Percentiles rank a stretch among this genome's conserved stretches.
Conservation (phyloP, 2,888 invertebrate genomes). For the Acanthoscelides obtectus region DNA sequence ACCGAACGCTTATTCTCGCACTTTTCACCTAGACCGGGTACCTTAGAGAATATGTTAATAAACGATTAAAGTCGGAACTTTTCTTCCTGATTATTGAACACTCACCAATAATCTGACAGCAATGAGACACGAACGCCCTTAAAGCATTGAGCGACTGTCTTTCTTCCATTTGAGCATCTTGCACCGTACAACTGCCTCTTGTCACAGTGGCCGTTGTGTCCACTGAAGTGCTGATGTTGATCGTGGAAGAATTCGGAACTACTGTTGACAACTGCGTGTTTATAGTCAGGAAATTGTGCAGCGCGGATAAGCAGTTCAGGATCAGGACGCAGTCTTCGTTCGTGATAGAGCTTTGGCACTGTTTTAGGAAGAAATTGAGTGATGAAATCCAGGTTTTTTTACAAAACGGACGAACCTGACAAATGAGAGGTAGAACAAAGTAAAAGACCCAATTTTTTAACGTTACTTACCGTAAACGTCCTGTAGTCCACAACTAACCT, state of each 20-base stretch:
- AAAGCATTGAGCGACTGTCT: slow-evolving; percentile 73
- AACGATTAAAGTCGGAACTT: slow-evolving; percentile 1
- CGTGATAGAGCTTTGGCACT: slow-evolving; percentile 65
- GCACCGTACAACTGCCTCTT: slow-evolving; percentile 36
- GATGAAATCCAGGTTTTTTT: too few relatives aligned
- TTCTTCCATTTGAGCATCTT: slow-evolving; percentile 59
- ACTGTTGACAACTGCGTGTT: slow-evolving; percentile 52
- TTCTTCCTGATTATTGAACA: slow-evolving; percentile 42
- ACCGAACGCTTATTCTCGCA: too few relatives aligned
- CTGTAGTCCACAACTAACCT: slow-evolving; percentile 52
- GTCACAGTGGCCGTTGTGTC: slow-evolving; percentile 26
- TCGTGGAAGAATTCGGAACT: not conserved
- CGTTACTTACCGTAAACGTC: slow-evolving; percentile 54
- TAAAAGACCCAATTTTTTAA: not conserved
- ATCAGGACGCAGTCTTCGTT: slow-evolving; percentile 69
- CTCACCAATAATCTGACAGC: slow-evolving; percentile 72
- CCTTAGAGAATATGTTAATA: too few relatives aligned
- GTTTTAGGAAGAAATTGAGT: slow-evolving; percentile 14
- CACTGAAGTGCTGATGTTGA: slow-evolving; percentile 23
- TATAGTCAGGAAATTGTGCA: slow-evolving; percentile 68
- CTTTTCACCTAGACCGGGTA: too few relatives aligned
- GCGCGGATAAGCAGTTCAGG: slow-evolving; percentile 68
- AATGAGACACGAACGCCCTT: slow-evolving; percentile 60
- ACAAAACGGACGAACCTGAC: too few relatives aligned
- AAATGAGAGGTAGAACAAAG: too few relatives aligned